phyloP scores from a whole-genome alignment of 2,888 invertebrate genomes.

The Corbicula japonica region DNA sequence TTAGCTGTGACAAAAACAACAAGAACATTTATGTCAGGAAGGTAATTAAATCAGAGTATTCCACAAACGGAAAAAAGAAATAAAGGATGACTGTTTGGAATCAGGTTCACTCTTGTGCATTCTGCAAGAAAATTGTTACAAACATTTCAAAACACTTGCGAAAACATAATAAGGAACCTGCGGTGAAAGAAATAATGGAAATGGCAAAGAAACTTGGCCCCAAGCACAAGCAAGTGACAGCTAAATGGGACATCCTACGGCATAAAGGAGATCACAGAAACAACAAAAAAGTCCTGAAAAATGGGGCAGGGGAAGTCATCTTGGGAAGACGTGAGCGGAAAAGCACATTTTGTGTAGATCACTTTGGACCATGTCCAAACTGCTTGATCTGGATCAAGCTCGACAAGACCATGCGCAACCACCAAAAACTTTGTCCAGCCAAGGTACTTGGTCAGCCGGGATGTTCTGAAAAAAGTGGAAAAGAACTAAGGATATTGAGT shows the following conservation, averaged over 20 bases:
- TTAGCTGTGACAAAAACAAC: constrained; percentile 37
- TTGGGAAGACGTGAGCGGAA: constrained; percentile 48
- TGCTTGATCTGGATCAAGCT: constrained; percentile 25
- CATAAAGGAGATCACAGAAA: constrained; percentile 35
- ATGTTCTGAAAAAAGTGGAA: too few relatives aligned
- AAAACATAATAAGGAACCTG: constrained; percentile 40
- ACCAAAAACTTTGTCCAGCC: constrained; percentile 13
- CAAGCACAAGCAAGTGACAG: constrained; percentile 21
- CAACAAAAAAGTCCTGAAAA: constrained; percentile 24
- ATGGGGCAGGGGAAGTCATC: constrained; percentile 54
- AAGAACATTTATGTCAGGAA: constrained; percentile 30
- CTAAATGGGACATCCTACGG: constrained; percentile 33
- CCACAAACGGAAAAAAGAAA: constrained; percentile 22
- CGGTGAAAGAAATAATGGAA: constrained; percentile 44
- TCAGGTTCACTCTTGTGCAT: constrained; percentile 42
- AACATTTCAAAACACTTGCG: too few relatives aligned
- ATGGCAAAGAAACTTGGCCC: constrained; percentile 20
- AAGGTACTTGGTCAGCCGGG: too few relatives aligned
- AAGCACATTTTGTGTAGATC: too few relatives aligned
- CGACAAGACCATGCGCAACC: constrained; percentile 12
- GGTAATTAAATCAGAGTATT: constrained; percentile 6
- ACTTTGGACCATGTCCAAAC: constrained; percentile 58
- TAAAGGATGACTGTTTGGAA: constrained; percentile 25
- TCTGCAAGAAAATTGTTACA: constrained; percentile 37
- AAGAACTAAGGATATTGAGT: constrained; percentile 43